Conservation (phyloP, 2,797 vertebrate species). For the Melanotaenia parkinsoni region DNA sequence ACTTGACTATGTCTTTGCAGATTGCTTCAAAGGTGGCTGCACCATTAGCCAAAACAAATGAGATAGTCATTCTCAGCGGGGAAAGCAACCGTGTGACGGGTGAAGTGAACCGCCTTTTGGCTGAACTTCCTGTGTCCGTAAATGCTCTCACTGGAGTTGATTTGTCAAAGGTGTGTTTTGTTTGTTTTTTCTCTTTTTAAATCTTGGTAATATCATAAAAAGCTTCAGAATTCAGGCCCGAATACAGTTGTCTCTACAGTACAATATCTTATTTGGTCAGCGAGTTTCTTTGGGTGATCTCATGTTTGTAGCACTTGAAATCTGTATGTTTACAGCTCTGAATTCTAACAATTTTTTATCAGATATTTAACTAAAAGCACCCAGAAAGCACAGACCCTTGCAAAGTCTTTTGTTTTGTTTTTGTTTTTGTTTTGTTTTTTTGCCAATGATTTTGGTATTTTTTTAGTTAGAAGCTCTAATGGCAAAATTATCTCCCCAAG, state of each 20-base stretch:
- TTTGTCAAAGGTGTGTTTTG: constrained; percentile 87
- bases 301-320: too few relatives aligned
- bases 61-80: constrained; percentile 93
- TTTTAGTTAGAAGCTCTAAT: too few relatives aligned
- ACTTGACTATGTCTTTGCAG: constrained; percentile 65
- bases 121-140: constrained; percentile 90
- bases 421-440: too few relatives aligned
- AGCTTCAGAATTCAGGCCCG: neutral
- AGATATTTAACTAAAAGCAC: too few relatives aligned
- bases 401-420: too few relatives aligned
- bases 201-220: too few relatives aligned
- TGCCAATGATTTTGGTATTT: too few relatives aligned
- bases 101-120: constrained; percentile 89
- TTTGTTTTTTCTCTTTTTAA: neutral
- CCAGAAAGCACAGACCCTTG: too few relatives aligned
- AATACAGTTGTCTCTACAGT: neutral
- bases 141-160: constrained; percentile 94
- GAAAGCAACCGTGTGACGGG: constrained; percentile 84
- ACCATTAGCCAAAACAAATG: constrained; percentile 89
- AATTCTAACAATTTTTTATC: too few relatives aligned
- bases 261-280: neutral
- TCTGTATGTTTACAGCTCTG: neutral
- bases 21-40: constrained; percentile 91
- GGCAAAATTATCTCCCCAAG: too few relatives aligned
- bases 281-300: too few relatives aligned